Evolutionary conservation across 64 coral and sea anemone species (phyloP).

Genomic region (Stichodactyla mertensii): DNA sequence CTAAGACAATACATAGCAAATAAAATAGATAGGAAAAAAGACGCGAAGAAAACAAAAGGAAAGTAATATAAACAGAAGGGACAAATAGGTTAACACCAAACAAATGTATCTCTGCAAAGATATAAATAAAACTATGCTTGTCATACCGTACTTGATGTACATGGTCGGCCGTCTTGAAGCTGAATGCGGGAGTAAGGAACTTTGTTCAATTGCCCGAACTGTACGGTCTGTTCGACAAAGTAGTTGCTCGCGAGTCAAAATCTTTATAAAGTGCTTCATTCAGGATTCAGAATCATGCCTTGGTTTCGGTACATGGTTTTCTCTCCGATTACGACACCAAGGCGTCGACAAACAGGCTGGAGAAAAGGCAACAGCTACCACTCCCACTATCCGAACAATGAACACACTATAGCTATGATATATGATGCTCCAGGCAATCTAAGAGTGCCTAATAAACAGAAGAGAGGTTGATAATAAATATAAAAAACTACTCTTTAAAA

Average conservation of each 20-base stretch:
- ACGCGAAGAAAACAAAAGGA: too few species aligned
- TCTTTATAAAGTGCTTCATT: background rate
- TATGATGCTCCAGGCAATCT: background rate
- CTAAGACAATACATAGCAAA: too few species aligned
- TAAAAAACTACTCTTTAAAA: too few species aligned
- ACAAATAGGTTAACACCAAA: too few species aligned
- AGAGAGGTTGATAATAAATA: background rate
- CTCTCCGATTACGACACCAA: background rate
- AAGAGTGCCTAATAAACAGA: background rate
- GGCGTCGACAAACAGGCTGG: background rate
- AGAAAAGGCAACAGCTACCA: background rate
- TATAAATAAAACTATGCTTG: too few species aligned
- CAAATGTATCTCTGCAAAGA: too few species aligned
- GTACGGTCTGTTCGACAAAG: background rate
- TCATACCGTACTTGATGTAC: too few species aligned
- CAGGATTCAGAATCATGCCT: background rate
- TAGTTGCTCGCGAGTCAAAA: background rate
- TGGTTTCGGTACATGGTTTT: background rate
- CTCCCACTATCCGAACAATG: background rate
- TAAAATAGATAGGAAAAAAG: too few species aligned
- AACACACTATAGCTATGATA: background rate
- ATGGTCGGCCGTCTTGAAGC: too few species aligned
- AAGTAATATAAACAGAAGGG: too few species aligned
- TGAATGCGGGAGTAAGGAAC: too few species aligned
- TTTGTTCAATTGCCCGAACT: too few species aligned